phyloP scores from a whole-genome alignment of 2,797 vertebrate species.

The Nyctibius grandis region DNA sequence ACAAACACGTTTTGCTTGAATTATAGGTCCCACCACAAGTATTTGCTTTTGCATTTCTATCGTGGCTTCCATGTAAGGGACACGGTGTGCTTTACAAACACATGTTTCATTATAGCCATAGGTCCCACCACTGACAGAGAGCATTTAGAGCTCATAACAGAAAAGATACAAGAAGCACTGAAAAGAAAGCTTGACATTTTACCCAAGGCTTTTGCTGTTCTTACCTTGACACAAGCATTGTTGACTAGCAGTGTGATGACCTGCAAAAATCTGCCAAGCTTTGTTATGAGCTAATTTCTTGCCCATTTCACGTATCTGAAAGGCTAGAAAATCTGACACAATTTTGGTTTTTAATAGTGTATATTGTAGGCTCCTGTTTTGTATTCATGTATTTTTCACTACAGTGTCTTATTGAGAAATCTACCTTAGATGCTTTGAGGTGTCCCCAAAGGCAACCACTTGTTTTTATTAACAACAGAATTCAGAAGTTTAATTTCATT shows the following conservation, averaged over 20 bases:
- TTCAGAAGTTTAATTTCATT: background rate
- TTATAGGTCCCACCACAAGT: background rate
- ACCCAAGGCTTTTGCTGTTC: background rate
- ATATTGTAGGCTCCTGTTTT: background rate
- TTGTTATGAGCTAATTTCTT: background rate
- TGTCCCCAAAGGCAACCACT: background rate
- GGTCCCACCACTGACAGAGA: background rate
- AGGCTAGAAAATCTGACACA: background rate
- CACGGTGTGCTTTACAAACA: background rate
- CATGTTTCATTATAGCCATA: background rate
- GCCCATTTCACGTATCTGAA: background rate
- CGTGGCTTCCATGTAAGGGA: background rate
- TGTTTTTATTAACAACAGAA: background rate
- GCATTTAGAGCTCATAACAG: background rate
- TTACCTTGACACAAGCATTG: background rate
- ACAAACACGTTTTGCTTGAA: background rate
- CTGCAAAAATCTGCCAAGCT: background rate
- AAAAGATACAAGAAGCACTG: background rate
- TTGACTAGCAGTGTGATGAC: background rate
- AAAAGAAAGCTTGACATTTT: background rate
- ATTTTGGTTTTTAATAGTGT: background rate
- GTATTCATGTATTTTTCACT: background rate
- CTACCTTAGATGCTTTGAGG: background rate
- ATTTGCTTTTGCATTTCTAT: background rate
- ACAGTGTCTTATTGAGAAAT: background rate